phyloP scores from a whole-genome alignment of 2,888 invertebrate genomes.

The Nesidiocoris tenuis region DNA sequence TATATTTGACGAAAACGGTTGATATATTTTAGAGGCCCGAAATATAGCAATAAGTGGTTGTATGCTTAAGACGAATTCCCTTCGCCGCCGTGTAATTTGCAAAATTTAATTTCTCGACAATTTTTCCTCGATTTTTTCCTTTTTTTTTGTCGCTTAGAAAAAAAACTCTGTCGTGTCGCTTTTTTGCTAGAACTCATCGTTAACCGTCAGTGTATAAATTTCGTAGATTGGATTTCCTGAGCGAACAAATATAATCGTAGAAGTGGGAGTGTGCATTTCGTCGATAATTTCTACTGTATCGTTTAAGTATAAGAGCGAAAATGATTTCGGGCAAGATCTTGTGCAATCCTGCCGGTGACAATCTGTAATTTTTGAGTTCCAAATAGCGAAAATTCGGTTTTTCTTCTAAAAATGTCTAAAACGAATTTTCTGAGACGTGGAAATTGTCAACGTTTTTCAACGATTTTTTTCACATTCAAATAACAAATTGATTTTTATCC shows the following conservation, averaged over 20 bases:
- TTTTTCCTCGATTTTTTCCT: no score
- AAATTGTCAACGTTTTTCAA: no score
- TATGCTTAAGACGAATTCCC: conserved; percentile 25
- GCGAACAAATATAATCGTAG: neutral
- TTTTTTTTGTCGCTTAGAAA: neutral
- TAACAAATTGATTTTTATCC: no score
- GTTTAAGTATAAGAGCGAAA: neutral
- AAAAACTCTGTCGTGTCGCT: neutral
- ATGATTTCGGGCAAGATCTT: conserved; percentile 25
- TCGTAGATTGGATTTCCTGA: neutral
- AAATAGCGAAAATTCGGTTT: neutral
- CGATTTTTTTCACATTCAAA: no score
- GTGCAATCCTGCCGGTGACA: conserved; percentile 30
- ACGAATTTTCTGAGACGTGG: no score
- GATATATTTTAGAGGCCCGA: conserved; percentile 40
- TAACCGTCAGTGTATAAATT: neutral
- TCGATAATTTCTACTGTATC: neutral
- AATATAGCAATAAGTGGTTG: conserved; percentile 41
- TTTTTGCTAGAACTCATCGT: neutral
- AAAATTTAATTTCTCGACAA: neutral
- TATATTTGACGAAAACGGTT: conserved; percentile 41
- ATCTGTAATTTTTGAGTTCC: neutral
- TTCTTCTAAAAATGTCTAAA: no score
- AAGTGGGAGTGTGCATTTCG: neutral
- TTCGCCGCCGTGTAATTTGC: neutral